Base-by-base conservation (phyloP, 64 coral and sea anemone genomes). In the Catalaphyllia jardinei region DNA sequence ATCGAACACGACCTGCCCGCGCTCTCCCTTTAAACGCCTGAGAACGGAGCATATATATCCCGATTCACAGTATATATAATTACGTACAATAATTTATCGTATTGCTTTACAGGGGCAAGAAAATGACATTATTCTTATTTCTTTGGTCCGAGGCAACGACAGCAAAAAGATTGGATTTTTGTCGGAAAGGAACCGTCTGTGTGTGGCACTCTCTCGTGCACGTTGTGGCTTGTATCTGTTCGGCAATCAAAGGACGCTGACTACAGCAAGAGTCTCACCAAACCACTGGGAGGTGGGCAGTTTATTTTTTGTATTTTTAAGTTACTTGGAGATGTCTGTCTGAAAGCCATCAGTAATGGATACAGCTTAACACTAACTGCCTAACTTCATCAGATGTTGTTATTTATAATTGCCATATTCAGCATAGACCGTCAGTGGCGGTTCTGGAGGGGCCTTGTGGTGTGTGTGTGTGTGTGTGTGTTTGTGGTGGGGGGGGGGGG, bases 171-270 rank as follows among this genome's bases (percentile, higher is more conserved):
- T 89, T 29, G 88, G 88, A 29, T 89, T 51, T 51, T 67, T 89
- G 22, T 49, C 57, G 10, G 22, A 52, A 0, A 71, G 38, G 22
- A 89, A 89, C 18, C 75, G 88, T 28, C 27, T 78, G 6, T 89
- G 88, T 80, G 88, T 89, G 29, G 87, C 87, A 1, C 20, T 77
- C 12, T 89, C 87, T 10, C 64, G 87, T 42, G 87, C 87, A 60
- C 87, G 75, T 35, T 77, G 13, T 64, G 74, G 87, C 13, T 35
- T 89, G 31, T 89, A 89, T 78, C 49, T 89, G 0, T 78, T 89
- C 69, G 88, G 88, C 6, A 80, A 80, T 80, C 14, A 35, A 62
- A 0, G n/a, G 31, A 72, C 59, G 5, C 49, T 88, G 52, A 59
- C 27, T 18, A 17, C 2, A 57, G 54, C 54, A 50, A 72, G 25